Evolutionary conservation across 2,888 invertebrate genomes (phyloP), one percentile per base, ranked within the genome.

Genomic region (Aromia moschata): DNA sequence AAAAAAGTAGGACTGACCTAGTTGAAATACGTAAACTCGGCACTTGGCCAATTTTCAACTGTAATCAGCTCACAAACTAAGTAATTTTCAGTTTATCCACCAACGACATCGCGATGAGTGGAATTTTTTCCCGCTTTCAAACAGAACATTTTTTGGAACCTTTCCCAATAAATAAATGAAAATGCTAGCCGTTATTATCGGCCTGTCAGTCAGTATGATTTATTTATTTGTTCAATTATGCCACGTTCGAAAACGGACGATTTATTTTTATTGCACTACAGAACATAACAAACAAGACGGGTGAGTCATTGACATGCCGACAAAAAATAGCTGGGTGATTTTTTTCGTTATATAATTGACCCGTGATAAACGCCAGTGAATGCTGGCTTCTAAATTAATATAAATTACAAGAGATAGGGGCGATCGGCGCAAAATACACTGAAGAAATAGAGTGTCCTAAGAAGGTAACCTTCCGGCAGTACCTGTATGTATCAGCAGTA

Each of bases 161-260:
- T 52, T 31, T 40, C 52, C 52, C 52, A 52, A 52, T 20, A 16
- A 15, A 52, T 52, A 41, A 52, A 52, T 31, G 25, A 45, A 15
- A 31, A 45, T 31, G 40, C 17, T 14, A 41, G 11, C 31, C 31
- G 37, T 49, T 49, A 47, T 40, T 49, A 38, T 20, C 15, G 20
- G 15, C 11, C 31, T 15, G 52, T 41, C 52, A 16, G 25, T 31
- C 15, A 11, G 7, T 31, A 18, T 33, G 40, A 41, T 52, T 52
- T 52, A 51, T 51, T 49, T 49, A 49, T 51, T 51, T 40, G 45
- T 31, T 14, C 45, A 45, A 45, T 45, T 45, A 31, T n/a, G n/a
- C 45, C 45, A 30, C 14, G 31, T 45, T 31, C 16, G 45, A 31
- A 25, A 20, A 15, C n/a, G 31, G 12, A 31, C 45, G 45, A 45